Base-by-base conservation (phyloP, 1,140 invertebrate species). In the Pseudomyrmex gracilis region DNA sequence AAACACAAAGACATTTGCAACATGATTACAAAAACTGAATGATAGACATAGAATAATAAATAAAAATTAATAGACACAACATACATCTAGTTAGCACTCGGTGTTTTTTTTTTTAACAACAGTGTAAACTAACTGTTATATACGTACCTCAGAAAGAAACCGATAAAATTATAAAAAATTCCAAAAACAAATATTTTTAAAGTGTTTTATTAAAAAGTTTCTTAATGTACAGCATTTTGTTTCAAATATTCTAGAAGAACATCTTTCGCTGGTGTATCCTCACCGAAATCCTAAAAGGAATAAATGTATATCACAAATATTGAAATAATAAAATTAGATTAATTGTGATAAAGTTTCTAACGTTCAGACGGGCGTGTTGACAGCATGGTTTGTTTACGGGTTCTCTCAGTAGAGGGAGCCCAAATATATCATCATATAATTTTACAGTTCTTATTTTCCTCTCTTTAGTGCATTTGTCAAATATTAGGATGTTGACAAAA, bases 201-300 rank as follows among this genome's bases (percentile, higher is more conserved):
- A 90, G 90, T 89, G 83, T 90, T 93, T 94, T 93, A 94, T 93
- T 93, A 91, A 90, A 90, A 92, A 92, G 64, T 85, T 82, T 63
- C 82, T 92, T 92, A 94, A 89, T 94, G 93, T 90, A 93, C 93
- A 93, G 93, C 90, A 63, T 90, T 95, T 93, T 95, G 95, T 90
- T 96, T 98, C 89, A 99, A 96, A 94, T 99, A 98, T 92, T 99
- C 97, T 94, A 97, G 98, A 85, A 99, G 95, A 87, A 98, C 97
- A 95, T 99, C 98, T 92, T 98, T 96, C 60, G 98, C 98, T 91
- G 97, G 98, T 61, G 98, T 98, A 93, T 99, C 98, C 94, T 99
- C 98, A 90, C 98, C 98, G 93, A 97, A 99, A 95, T 99, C 98
- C 97, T 98, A 94, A 74, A 96, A 96, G 15, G 61, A 87, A 87